These are phyloP conservation scores for Hymenochirus boettgeri DNA, from an alignment of 2,113 vertebrate species.

Conservation along the genomic window DNA sequence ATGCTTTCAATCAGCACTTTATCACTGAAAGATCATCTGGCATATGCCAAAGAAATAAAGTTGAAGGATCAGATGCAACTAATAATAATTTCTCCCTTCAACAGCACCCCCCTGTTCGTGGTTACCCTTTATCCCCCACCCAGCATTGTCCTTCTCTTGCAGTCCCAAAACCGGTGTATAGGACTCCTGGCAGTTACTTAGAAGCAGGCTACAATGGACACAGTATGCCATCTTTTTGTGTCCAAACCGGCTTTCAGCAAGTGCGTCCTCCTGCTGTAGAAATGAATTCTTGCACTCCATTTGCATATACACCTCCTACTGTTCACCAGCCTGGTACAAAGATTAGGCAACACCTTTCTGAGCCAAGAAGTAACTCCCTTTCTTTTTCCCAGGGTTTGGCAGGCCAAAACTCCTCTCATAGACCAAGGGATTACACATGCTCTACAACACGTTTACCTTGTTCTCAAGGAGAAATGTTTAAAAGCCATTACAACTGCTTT, in stretches of 20 bases:
- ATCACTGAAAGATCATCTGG: conserved; percentile 46
- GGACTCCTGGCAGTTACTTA: conserved; percentile 62
- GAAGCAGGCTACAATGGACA: conserved; percentile 58
- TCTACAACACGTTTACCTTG: not conserved
- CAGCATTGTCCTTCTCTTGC: conserved; percentile 60
- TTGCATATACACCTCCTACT: conserved; percentile 6
- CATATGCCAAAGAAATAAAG: conserved; percentile 58
- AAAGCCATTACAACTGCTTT: conserved; percentile 55
- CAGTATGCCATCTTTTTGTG: conserved; percentile 47
- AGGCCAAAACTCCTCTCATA: not conserved
- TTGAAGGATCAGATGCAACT: conserved; percentile 33
- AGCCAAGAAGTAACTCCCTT: not conserved
- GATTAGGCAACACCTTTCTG: conserved; percentile 50
- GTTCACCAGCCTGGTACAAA: conserved; percentile 30
- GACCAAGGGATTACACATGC: conserved; percentile 6
- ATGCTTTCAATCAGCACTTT: conserved; percentile 53
- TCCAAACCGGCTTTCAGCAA: not conserved
- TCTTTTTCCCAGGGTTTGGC: not conserved
- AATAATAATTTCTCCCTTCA: conserved; percentile 5
- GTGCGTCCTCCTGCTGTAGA: conserved; percentile 52
- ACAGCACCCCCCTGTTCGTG: conserved; percentile 37
- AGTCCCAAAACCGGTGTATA: conserved; percentile 77
- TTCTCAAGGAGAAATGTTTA: conserved; percentile 35
- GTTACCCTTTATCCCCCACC: conserved; percentile 48
- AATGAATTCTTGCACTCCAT: conserved; percentile 49